These are phyloP conservation scores for Gadopsis marmoratus DNA, from an alignment of 2,797 vertebrate genomes.

Conservation along the genomic window DNA sequence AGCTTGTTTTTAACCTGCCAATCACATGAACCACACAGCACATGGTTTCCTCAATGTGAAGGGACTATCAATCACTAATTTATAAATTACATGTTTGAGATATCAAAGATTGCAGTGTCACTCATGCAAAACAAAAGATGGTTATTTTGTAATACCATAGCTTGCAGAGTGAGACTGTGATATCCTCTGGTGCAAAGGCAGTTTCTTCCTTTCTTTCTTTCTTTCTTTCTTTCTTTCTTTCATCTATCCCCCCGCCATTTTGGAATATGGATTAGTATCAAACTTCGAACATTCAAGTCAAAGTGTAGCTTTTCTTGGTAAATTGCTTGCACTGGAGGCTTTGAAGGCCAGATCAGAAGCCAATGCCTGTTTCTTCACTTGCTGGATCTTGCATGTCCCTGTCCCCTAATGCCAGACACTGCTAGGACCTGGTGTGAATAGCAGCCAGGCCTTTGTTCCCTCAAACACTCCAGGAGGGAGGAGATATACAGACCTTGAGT, in stretches of 20 bases:
- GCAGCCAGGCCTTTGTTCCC: constrained; percentile 8
- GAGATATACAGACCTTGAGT: constrained; percentile 36
- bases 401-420: constrained; percentile 15
- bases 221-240: constrained; percentile 11
- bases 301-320: constrained; percentile 47
- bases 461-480: constrained; percentile 7
- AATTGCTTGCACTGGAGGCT: constrained; percentile 13
- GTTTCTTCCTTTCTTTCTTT: constrained; percentile 7
- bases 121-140: constrained; percentile 4
- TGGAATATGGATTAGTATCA: constrained; percentile 26
- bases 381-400: constrained; percentile 16
- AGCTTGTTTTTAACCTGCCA: constrained; percentile 41
- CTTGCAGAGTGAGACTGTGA: constrained; percentile 23
- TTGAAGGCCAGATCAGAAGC: constrained; percentile 31
- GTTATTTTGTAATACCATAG: constrained; percentile 30
- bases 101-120: constrained; percentile 16
- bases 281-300: constrained; percentile 23
- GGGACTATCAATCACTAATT: constrained; percentile 47
- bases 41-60: constrained; percentile 11
- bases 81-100: constrained; percentile 61
- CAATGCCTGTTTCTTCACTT: constrained; percentile 11
- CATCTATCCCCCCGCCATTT: constrained; percentile 25
- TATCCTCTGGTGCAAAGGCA: constrained; percentile 28
- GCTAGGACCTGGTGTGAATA: constrained; percentile 14
- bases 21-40: constrained; percentile 39